Conservation (phyloP, 2,888 invertebrate genomes). For the Rhamnusium bicolor region DNA sequence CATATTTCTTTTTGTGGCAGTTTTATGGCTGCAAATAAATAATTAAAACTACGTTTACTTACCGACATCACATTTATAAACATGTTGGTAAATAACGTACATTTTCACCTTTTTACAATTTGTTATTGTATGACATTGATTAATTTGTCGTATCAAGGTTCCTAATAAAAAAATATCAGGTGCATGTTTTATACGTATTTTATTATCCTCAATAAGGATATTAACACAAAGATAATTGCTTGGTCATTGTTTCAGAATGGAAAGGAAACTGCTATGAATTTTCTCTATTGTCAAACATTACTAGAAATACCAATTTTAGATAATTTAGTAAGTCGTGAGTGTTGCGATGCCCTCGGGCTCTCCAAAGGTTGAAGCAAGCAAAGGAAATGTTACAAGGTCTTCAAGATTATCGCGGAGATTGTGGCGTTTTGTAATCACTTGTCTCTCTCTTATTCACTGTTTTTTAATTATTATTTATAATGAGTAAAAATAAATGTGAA, state of each 20-base stretch:
- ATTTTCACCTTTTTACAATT: slow-evolving; percentile 39
- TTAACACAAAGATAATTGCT: slow-evolving; percentile 11
- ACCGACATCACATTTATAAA: not conserved
- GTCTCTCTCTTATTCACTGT: slow-evolving; percentile 54
- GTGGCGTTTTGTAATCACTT: slow-evolving; percentile 65
- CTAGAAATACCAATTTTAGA: slow-evolving; percentile 54
- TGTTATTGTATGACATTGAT: slow-evolving; percentile 53
- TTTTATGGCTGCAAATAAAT: not conserved
- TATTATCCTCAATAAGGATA: slow-evolving; percentile 10
- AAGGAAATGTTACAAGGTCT: slow-evolving; percentile 70
- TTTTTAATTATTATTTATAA: slow-evolving; percentile 68
- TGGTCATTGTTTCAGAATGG: slow-evolving; percentile 15
- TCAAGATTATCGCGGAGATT: slow-evolving; percentile 71
- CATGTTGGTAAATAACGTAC: not conserved
- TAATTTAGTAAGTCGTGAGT: slow-evolving; percentile 59
- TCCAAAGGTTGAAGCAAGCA: slow-evolving; percentile 67
- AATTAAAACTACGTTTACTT: slow-evolving; percentile 18
- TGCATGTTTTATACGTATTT: slow-evolving; percentile 12
- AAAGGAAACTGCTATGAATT: slow-evolving; percentile 18
- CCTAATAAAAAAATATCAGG: slow-evolving; percentile 24
- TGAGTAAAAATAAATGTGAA: slow-evolving; percentile 67
- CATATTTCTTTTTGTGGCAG: not conserved
- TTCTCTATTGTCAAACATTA: slow-evolving; percentile 28
- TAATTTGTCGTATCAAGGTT: slow-evolving; percentile 49
- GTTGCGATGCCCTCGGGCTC: slow-evolving; percentile 63